Evolutionary conservation across 2,797 vertebrate genomes (phyloP).

Genomic region (Hephaestus fuliginosus): DNA sequence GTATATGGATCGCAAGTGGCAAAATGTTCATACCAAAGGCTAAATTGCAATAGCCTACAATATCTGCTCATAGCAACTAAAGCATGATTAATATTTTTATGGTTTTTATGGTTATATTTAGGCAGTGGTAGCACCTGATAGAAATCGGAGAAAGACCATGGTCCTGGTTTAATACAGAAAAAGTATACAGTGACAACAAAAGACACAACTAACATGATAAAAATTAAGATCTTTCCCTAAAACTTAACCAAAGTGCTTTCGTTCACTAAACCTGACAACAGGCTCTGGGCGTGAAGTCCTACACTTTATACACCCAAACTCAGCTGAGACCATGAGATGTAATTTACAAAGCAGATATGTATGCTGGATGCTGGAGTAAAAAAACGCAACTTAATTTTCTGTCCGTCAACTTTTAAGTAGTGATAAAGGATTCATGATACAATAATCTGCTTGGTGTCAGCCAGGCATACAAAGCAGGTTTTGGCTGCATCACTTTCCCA

Average conservation of each 20-base stretch:
- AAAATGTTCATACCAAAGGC: background rate
- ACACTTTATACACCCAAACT: too few relatives aligned
- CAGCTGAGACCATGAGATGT: background rate
- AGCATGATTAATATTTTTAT: background rate
- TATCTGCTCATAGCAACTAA: background rate
- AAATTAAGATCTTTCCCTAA: background rate
- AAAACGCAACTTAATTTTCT: background rate
- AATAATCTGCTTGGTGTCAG: conserved; percentile 32
- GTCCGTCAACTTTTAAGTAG: conserved; percentile 7
- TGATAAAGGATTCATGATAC: conserved; percentile 21
- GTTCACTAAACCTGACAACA: background rate
- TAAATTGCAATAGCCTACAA: background rate
- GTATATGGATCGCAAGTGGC: background rate
- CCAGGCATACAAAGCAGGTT: conserved; percentile 44
- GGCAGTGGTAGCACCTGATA: background rate
- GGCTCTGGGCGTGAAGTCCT: background rate
- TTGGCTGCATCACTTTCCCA: conserved; percentile 52
- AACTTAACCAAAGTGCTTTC: background rate
- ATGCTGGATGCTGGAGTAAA: background rate
- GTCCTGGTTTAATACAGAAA: background rate
- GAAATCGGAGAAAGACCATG: too few relatives aligned
- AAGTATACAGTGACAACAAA: background rate
- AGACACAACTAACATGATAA: background rate
- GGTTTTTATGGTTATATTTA: background rate
- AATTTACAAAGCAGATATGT: background rate